Evolutionary conservation across 2,888 invertebrate genomes (phyloP).

Genomic region (Acanthosoma haemorrhoidale): DNA sequence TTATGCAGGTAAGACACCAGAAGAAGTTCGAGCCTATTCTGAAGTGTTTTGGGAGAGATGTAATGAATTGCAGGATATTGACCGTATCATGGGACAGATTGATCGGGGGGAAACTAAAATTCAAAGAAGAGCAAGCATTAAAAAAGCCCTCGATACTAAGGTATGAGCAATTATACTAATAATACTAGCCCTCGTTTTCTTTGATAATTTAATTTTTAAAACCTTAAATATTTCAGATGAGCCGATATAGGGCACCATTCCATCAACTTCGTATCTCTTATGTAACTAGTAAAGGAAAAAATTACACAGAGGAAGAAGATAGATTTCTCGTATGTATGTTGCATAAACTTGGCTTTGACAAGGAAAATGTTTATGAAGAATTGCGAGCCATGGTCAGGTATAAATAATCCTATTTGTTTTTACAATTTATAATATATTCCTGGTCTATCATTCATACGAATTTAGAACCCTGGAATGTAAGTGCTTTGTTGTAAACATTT

Average conservation of each 20-base stretch:
- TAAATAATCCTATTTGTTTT: no score
- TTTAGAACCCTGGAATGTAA: no score
- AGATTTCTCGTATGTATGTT: constrained; percentile 96
- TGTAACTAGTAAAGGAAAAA: constrained; percentile 98
- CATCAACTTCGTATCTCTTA: constrained; percentile 96
- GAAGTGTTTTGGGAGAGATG: constrained; percentile 98
- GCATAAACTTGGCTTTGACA: constrained; percentile 96
- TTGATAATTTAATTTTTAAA: no score
- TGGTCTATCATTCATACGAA: no score
- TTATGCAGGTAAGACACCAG: constrained; percentile 74
- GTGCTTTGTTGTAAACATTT: no score
- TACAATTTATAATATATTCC: no score
- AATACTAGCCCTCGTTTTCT: no score
- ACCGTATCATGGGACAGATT: constrained; percentile 96
- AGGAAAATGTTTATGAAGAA: constrained; percentile 99
- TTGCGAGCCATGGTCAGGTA: constrained; percentile 81
- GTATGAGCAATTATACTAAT: constrained; percentile 43
- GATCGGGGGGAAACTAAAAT: constrained; percentile 97
- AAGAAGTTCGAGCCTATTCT: constrained; percentile 96
- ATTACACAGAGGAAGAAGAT: constrained; percentile 94
- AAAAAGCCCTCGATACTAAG: constrained; percentile 73
- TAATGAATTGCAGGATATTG: constrained; percentile 93
- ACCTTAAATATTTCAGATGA: constrained; percentile 60
- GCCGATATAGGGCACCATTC: constrained; percentile 94
- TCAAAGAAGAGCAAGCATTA: constrained; percentile 79